A percentile compares a stretch with the other conserved stretches of the same genome.
These are phyloP conservation scores for Hylyphantes graminicola DNA, from an alignment of 1,140 invertebrate genomes.

Conservation along the genomic window DNA sequence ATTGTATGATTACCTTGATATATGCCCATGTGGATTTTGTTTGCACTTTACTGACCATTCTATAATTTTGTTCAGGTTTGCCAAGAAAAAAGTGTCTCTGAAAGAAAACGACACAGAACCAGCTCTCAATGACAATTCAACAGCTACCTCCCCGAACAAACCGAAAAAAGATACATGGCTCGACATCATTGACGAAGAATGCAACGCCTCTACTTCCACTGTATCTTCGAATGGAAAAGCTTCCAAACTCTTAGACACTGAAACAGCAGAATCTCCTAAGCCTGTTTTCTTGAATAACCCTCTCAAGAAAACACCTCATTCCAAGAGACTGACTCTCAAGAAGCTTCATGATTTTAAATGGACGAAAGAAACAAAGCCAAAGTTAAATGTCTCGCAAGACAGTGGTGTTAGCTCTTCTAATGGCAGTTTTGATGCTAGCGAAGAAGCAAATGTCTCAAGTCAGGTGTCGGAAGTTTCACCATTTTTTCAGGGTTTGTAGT, in stretches of 20 bases:
- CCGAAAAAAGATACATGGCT: constrained; percentile 14
- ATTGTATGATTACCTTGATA: too few species aligned
- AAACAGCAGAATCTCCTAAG: neutral
- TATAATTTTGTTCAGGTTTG: constrained; percentile 37
- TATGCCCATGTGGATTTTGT: neutral
- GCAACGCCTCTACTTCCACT: constrained; percentile 8
- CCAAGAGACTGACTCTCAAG: neutral
- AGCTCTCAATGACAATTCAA: neutral
- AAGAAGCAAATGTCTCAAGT: neutral
- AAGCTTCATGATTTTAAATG: constrained; percentile 22
- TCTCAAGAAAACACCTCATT: neutral
- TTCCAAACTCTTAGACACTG: constrained; percentile 5
- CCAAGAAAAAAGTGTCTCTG: constrained; percentile 10
- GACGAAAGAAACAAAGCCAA: neutral
- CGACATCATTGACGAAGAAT: constrained; percentile 26
- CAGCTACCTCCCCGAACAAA: neutral
- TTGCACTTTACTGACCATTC: neutral
- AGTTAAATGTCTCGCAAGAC: neutral
- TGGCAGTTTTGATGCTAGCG: constrained; percentile 5
- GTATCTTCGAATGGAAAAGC: constrained; percentile 11
- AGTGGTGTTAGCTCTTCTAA: constrained; percentile 13
- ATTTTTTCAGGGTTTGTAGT: too few species aligned
- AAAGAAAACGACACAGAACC: neutral
- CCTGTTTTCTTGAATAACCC: neutral
- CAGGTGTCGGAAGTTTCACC: neutral